Evolutionary conservation across 2,888 invertebrate species (phyloP).

Genomic region (Sesia apiformis): DNA sequence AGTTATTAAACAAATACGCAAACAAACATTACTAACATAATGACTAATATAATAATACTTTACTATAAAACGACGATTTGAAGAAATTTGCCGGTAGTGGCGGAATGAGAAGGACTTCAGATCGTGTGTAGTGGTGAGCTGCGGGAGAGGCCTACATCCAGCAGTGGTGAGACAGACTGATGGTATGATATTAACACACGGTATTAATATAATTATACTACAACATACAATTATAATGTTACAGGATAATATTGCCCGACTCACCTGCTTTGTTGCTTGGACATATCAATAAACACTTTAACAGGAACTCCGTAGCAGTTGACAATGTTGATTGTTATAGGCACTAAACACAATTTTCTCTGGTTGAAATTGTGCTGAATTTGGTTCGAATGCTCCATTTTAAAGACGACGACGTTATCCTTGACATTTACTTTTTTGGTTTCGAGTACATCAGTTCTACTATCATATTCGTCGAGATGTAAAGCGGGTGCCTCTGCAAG

Average conservation of each 20-base stretch:
- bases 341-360: conserved; percentile 78
- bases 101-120: no score
- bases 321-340: conserved; percentile 78
- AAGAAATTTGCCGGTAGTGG: no score
- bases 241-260: neutral
- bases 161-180: no score
- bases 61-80: no score
- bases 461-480: conserved; percentile 47
- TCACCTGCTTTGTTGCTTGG: conserved; percentile 74
- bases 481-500: conserved; percentile 43
- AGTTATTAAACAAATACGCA: no score
- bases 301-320: conserved; percentile 77
- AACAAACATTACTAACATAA: no score
- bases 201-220: no score
- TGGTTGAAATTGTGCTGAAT: conserved; percentile 77
- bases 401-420: conserved; percentile 73
- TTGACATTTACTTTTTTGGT: conserved; percentile 31
- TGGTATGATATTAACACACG: no score
- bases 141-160: no score
- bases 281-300: conserved; percentile 76
- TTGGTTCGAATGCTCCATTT: conserved; percentile 71
- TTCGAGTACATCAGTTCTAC: conserved; percentile 26
- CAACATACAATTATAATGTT: no score
- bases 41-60: no score
- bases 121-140: no score